Percentiles rank a stretch among this genome's conserved stretches.
Evolutionary conservation across 2,888 invertebrate genomes (phyloP).

Genomic region (Drosophila nigricruria): DNA sequence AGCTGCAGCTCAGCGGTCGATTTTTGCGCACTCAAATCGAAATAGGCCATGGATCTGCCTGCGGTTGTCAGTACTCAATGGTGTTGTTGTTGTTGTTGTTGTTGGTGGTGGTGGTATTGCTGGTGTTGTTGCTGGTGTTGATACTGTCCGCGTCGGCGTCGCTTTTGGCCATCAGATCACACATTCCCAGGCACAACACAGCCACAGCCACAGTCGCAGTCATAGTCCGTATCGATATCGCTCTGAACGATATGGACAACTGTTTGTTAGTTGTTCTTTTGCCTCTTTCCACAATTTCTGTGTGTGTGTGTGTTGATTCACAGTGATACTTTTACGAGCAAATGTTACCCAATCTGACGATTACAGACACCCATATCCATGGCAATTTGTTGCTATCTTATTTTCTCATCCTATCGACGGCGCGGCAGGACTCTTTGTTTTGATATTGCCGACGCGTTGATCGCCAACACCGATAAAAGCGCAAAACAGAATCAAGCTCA

Average conservation of each 20-base stretch:
- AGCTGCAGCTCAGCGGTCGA: slow-evolving; percentile 50
- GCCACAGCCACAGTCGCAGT: slow-evolving; percentile 31
- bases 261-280: slow-evolving; percentile 16
- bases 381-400: slow-evolving; percentile 77
- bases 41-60: slow-evolving; percentile 64
- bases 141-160: slow-evolving; percentile 55
- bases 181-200: slow-evolving; percentile 49
- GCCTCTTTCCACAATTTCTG: background rate
- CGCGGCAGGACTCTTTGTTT: slow-evolving; percentile 75
- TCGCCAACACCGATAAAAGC: slow-evolving; percentile 61
- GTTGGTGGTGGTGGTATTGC: slow-evolving; percentile 23
- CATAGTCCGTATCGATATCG: slow-evolving; percentile 40
- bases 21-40: slow-evolving; percentile 58
- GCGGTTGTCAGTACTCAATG: slow-evolving; percentile 47
- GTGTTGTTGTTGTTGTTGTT: slow-evolving; percentile 36
- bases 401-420: slow-evolving; percentile 72
- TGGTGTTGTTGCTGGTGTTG: slow-evolving; percentile 37
- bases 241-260: slow-evolving; percentile 39
- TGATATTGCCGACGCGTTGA: slow-evolving; percentile 71
- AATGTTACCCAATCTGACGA: slow-evolving; percentile 77
- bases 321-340: slow-evolving; percentile 70
- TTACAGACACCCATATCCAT: slow-evolving; percentile 67
- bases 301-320: slow-evolving; percentile 27
- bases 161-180: slow-evolving; percentile 65
- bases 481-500: slow-evolving; percentile 9